These are phyloP conservation scores for Tribolium castaneum DNA, from an alignment of 1,140 invertebrate species.

Conservation along the genomic window DNA sequence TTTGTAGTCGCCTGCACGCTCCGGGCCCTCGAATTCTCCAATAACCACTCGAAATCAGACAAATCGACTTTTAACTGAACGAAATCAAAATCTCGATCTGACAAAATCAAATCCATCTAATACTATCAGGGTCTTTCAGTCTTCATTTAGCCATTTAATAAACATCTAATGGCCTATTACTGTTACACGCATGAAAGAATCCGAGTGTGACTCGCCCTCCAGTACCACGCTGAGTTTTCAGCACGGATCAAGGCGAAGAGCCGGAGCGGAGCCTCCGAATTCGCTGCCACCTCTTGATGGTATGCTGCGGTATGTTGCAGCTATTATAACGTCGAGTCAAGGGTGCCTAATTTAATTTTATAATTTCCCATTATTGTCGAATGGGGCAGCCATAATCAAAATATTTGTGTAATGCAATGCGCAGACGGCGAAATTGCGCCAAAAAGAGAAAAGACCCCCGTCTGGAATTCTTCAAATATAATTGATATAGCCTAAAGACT, in stretches of 20 bases:
- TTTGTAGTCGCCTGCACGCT: no score
- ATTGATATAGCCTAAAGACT: slow-evolving; percentile 27
- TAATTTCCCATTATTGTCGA: slow-evolving; percentile 10
- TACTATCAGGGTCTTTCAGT: slow-evolving; percentile 26
- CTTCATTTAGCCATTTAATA: slow-evolving; percentile 32
- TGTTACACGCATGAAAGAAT: slow-evolving; percentile 33
- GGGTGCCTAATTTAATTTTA: slow-evolving; percentile 34
- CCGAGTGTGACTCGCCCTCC: slow-evolving; percentile 27
- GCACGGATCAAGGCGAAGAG: background rate
- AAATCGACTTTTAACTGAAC: slow-evolving; percentile 17
- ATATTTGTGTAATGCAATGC: slow-evolving; percentile 1
- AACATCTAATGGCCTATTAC: slow-evolving; percentile 34
- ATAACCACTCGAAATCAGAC: background rate
- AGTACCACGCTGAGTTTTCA: background rate
- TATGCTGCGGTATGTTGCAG: slow-evolving; percentile 12
- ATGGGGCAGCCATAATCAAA: background rate
- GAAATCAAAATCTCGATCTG: background rate
- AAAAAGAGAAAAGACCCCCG: background rate
- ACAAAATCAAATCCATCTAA: slow-evolving; percentile 17
- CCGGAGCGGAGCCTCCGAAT: background rate
- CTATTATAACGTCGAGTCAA: slow-evolving; percentile 20
- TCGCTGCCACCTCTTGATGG: background rate
- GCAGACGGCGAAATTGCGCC: background rate
- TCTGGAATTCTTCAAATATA: slow-evolving; percentile 15
- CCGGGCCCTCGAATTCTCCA: background rate